phyloP scores from a whole-genome alignment of 2,888 invertebrate genomes.

The Enchytraeus crypticus region DNA sequence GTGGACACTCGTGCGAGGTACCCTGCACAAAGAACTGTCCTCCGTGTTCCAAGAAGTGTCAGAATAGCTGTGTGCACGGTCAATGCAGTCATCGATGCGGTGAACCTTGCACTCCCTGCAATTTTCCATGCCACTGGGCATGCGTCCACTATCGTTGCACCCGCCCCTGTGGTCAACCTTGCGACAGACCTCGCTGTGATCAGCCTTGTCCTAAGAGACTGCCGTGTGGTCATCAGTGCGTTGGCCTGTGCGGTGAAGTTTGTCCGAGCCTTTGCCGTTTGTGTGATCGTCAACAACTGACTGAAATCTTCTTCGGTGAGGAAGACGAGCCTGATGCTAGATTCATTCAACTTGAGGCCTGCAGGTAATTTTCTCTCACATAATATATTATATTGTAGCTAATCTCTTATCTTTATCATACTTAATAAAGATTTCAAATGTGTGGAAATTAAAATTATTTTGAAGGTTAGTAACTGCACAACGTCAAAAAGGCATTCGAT shows the following conservation, averaged over 20 bases:
- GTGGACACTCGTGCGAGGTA: slow-evolving; percentile 43
- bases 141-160: slow-evolving; percentile 40
- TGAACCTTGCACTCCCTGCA: slow-evolving; percentile 38
- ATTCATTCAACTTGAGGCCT: slow-evolving; percentile 41
- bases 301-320: slow-evolving; percentile 48
- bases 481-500: too few relatives aligned
- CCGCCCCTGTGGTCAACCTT: slow-evolving; percentile 44
- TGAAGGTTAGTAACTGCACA: too few relatives aligned
- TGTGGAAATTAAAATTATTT: too few relatives aligned
- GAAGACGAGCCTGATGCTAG: slow-evolving; percentile 55
- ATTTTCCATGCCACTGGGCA: slow-evolving; percentile 41
- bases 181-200: slow-evolving; percentile 42
- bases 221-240: slow-evolving; percentile 52
- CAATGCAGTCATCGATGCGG: slow-evolving; percentile 36
- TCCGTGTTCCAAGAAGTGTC: slow-evolving; percentile 45
- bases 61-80: slow-evolving; percentile 40
- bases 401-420: too few relatives aligned
- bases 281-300: slow-evolving; percentile 51
- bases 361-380: too few relatives aligned
- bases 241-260: slow-evolving; percentile 65
- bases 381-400: too few relatives aligned
- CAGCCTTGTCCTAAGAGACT: slow-evolving; percentile 40
- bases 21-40: slow-evolving; percentile 44
- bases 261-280: slow-evolving; percentile 58
- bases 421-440: too few relatives aligned